Percentiles rank a stretch among this genome's conserved stretches.
Evolutionary conservation across 2,888 invertebrate genomes (phyloP).

Genomic region (Tanytarsus gracilentus): DNA sequence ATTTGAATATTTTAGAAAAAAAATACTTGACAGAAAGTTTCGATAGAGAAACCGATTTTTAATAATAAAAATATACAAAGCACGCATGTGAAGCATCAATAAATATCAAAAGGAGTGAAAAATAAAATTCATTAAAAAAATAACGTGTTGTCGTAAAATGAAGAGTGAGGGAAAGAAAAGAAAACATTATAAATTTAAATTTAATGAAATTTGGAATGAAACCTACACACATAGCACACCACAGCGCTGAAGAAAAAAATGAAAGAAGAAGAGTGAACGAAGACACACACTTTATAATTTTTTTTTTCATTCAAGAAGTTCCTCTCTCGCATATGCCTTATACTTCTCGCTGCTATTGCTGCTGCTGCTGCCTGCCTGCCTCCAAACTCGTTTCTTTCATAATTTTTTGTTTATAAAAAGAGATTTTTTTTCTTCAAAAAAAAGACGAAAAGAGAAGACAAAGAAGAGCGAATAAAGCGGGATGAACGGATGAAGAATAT

Average conservation of each 20-base stretch:
- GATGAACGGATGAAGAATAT: neutral
- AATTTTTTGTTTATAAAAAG: neutral
- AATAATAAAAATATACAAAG: too few relatives aligned
- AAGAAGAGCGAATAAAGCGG: neutral
- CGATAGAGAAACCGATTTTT: too few relatives aligned
- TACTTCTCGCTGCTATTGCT: too few relatives aligned
- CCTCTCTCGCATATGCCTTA: too few relatives aligned
- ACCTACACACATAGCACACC: neutral
- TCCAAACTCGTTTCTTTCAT: conserved; percentile 25
- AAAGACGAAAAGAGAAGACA: conserved; percentile 7
- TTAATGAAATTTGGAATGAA: neutral
- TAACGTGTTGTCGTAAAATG: neutral
- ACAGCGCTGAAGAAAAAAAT: too few relatives aligned
- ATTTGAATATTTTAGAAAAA: too few relatives aligned
- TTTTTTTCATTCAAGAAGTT: too few relatives aligned
- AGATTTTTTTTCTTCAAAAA: conserved; percentile 14
- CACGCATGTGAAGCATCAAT: too few relatives aligned
- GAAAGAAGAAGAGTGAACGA: too few relatives aligned
- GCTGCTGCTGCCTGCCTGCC: neutral
- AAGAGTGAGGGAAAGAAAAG: neutral
- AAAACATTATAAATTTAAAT: conserved; percentile 10
- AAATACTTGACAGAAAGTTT: too few relatives aligned
- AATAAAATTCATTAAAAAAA: neutral
- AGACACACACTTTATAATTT: too few relatives aligned
- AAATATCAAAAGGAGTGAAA: neutral